Conservation (phyloP, 2,113 vertebrate genomes). For the Siniperca chuatsi region DNA sequence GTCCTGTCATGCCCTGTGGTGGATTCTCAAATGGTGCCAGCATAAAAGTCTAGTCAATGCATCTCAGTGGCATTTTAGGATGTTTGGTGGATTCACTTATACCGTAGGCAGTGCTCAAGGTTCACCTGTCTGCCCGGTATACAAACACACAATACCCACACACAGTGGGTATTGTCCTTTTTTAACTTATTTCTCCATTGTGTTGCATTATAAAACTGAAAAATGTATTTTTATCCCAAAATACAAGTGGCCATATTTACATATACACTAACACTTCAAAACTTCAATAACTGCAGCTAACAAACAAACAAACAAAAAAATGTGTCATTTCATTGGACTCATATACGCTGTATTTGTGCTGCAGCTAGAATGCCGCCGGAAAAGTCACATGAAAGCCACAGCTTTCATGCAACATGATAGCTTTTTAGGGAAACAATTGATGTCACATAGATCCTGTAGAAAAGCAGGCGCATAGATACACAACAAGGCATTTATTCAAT, state of each 20-base stretch:
- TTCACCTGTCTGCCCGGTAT: background rate
- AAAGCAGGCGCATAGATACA: background rate
- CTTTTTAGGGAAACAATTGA: constrained; percentile 6
- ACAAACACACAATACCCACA: background rate
- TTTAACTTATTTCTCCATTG: background rate
- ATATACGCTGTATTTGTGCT: background rate
- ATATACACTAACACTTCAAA: background rate
- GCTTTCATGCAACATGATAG: constrained; percentile 5
- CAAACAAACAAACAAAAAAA: background rate
- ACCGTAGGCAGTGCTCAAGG: background rate
- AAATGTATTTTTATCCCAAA: background rate
- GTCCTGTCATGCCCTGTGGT: constrained; percentile 12
- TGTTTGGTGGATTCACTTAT: background rate
- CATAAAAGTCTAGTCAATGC: background rate
- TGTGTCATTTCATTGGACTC: background rate
- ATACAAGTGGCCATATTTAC: constrained; percentile 6
- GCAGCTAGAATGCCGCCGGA: background rate
- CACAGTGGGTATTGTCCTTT: background rate
- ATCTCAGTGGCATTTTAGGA: background rate
- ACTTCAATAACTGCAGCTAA: constrained; percentile 1
- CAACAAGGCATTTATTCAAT: constrained; percentile 28
- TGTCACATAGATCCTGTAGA: background rate
- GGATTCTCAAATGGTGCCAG: constrained; percentile 8
- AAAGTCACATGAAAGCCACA: background rate
- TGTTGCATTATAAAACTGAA: background rate